These are phyloP conservation scores for Meliscaeva auricollis DNA, from an alignment of 2,888 invertebrate genomes.

Conservation along the genomic window DNA sequence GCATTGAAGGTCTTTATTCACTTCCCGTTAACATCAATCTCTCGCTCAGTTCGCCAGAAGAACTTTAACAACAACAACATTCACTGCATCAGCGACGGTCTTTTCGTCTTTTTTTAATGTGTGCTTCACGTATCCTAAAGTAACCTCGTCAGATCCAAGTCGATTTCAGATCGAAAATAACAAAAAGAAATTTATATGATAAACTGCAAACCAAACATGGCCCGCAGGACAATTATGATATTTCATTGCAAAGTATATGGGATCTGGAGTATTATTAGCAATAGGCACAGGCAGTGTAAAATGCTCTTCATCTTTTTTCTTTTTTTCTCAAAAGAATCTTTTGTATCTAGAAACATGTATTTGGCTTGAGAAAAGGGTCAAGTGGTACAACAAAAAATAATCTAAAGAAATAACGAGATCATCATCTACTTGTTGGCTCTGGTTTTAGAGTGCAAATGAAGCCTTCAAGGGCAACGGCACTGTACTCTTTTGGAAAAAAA, in stretches of 20 bases:
- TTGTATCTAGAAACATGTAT: conserved; percentile 64
- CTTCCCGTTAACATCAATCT: conserved; percentile 84
- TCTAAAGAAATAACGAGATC: background rate
- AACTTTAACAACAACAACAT: conserved; percentile 42
- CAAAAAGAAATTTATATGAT: conserved; percentile 77
- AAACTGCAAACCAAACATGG: conserved; percentile 82
- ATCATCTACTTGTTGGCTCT: background rate
- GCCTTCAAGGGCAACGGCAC: conserved; percentile 25
- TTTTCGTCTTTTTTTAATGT: no score
- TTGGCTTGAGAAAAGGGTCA: conserved; percentile 31
- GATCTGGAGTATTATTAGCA: conserved; percentile 77
- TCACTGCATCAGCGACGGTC: conserved; percentile 29
- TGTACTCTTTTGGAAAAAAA: conserved; percentile 43
- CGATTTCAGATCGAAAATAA: background rate
- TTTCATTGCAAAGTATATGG: conserved; percentile 83
- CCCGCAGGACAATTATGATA: conserved; percentile 84
- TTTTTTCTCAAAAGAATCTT: conserved; percentile 14
- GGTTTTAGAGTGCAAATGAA: conserved; percentile 54
- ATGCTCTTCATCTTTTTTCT: conserved; percentile 31
- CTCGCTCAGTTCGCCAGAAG: conserved; percentile 61
- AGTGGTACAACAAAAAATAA: conserved; percentile 32
- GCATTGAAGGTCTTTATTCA: conserved; percentile 77
- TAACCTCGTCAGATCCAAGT: conserved; percentile 52
- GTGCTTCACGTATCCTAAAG: conserved; percentile 42
- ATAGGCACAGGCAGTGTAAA: conserved; percentile 57